These are phyloP conservation scores for Microcebus lehilahytsara DNA, from an alignment of 2,113 vertebrate genomes.

Conservation along the genomic window DNA sequence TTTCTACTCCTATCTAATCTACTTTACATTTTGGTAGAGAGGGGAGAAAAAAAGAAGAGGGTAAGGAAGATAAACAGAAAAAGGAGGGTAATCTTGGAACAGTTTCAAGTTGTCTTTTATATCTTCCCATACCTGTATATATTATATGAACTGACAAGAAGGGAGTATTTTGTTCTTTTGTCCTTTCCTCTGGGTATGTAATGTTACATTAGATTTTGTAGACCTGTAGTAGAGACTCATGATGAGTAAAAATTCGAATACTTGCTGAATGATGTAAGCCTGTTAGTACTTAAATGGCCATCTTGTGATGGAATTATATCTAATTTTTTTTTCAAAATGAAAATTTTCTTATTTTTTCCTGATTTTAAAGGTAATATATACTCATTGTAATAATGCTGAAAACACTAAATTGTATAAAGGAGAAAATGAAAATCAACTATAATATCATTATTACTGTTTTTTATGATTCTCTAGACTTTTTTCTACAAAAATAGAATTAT, in stretches of 20 bases:
- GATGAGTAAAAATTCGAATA: not conserved
- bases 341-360: not conserved
- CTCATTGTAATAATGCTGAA: not conserved
- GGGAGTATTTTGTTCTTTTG: not conserved
- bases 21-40: not conserved
- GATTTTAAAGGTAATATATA: conserved; percentile 4
- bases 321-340: not conserved
- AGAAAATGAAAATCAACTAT: conserved; percentile 47
- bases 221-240: not conserved
- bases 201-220: not conserved
- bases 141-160: not conserved
- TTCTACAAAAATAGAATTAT: not conserved
- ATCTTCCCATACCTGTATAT: not conserved
- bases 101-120: not conserved
- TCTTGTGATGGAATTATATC: not conserved
- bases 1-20: not conserved
- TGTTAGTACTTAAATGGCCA: not conserved
- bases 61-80: not conserved
- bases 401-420: not conserved
- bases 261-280: not conserved
- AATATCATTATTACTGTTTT: not conserved
- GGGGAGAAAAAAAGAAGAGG: not conserved
- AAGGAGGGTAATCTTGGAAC: not conserved
- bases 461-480: not conserved
- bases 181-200: not conserved